A percentile compares a stretch with the other conserved stretches of the same genome.
These are phyloP conservation scores for Catalaphyllia jardinei DNA, from an alignment of 64 coral and sea anemone genomes.

Conservation along the genomic window DNA sequence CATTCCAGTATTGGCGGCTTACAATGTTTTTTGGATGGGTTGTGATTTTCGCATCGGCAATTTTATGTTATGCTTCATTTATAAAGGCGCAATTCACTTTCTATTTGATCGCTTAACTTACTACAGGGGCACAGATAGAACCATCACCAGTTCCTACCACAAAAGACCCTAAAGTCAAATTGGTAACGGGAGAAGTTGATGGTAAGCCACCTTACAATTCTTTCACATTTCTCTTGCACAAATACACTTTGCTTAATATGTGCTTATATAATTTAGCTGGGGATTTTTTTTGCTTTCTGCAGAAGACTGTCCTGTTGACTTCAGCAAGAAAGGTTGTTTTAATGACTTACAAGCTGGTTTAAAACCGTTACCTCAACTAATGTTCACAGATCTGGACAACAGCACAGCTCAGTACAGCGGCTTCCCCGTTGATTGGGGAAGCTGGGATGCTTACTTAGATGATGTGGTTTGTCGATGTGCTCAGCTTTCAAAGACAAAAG, in stretches of 20 bases:
- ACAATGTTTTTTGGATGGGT: no score
- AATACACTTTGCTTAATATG: no score
- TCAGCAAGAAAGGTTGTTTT: constrained; percentile 69
- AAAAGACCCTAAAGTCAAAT: background rate
- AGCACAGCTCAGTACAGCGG: constrained; percentile 41
- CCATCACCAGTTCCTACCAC: background rate
- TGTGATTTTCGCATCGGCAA: no score
- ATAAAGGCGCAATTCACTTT: background rate
- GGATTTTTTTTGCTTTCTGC: background rate
- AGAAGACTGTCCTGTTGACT: constrained; percentile 19
- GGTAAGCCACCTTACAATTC: background rate
- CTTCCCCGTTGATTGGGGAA: constrained; percentile 63
- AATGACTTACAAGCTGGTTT: constrained; percentile 38
- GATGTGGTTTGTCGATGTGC: constrained; percentile 78
- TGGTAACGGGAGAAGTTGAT: background rate
- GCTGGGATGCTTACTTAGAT: constrained; percentile 58
- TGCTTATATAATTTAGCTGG: background rate
- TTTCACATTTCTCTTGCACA: background rate
- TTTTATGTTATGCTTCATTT: no score
- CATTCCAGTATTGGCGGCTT: no score
- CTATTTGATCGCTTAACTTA: background rate
- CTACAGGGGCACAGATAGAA: background rate
- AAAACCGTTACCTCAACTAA: constrained; percentile 47
- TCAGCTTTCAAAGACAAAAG: constrained; percentile 36
- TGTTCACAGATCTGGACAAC: constrained; percentile 66